Conservation (phyloP, 2,888 invertebrate genomes). For the Junonia oenone region DNA sequence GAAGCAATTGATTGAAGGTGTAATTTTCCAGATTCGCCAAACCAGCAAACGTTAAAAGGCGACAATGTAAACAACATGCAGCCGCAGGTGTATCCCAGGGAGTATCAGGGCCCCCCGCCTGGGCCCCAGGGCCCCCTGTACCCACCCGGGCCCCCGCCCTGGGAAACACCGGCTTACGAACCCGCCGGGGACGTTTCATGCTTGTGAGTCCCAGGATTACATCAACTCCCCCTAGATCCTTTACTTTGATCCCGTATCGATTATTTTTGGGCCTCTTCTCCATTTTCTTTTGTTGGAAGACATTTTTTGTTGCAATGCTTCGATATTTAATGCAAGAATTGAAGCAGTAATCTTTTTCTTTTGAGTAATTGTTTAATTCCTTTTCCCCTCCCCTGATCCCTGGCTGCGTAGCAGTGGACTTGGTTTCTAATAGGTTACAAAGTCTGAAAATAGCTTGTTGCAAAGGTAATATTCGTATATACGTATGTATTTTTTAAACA, state of each 20-base stretch:
- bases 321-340: neutral
- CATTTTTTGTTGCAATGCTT: neutral
- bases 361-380: slow-evolving; percentile 19
- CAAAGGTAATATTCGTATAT: slow-evolving; percentile 60
- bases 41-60: slow-evolving; percentile 63
- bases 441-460: slow-evolving; percentile 65
- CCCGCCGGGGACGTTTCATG: slow-evolving; percentile 73
- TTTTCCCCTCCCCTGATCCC: slow-evolving; percentile 33
- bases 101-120: slow-evolving; percentile 55
- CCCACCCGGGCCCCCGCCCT: slow-evolving; percentile 53
- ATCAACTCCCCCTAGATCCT: slow-evolving; percentile 10
- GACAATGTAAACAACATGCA: slow-evolving; percentile 79
- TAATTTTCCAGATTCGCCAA: slow-evolving; percentile 69
- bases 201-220: slow-evolving; percentile 69
- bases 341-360: neutral
- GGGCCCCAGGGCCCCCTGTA: slow-evolving; percentile 56
- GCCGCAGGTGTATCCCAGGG: slow-evolving; percentile 63
- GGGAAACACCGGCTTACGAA: slow-evolving; percentile 71
- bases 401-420: slow-evolving; percentile 78
- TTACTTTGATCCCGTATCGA: neutral
- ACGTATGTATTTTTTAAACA: slow-evolving; percentile 40
- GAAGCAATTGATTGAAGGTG: slow-evolving; percentile 32
- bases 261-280: neutral
- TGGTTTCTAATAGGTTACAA: slow-evolving; percentile 72
- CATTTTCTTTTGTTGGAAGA: neutral